These are phyloP conservation scores for Alligator mississippiensis DNA, from an alignment of 2,113 vertebrate species.

Conservation along the genomic window DNA sequence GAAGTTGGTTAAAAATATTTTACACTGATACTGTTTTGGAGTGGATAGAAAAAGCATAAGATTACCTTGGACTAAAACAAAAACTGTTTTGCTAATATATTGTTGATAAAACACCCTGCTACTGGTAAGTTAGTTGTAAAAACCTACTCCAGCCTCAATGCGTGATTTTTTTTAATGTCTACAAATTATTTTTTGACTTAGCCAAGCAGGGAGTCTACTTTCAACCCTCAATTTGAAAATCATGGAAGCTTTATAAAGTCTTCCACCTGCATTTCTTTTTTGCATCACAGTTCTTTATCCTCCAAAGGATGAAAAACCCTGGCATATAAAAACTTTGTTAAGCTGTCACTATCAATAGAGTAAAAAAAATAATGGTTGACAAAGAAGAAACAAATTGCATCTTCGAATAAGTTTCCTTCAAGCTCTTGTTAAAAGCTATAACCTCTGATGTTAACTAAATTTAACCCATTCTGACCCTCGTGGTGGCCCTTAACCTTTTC, in stretches of 20 bases:
- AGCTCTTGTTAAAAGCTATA: constrained; percentile 85
- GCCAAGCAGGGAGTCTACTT: constrained; percentile 82
- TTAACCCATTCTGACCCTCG: constrained; percentile 82
- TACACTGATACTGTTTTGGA: constrained; percentile 25
- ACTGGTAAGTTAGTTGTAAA: constrained; percentile 34
- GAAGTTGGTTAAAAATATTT: constrained; percentile 5
- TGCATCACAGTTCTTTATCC: constrained; percentile 77
- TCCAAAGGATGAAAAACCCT: constrained; percentile 79
- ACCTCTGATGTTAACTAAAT: constrained; percentile 84
- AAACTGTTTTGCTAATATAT: constrained; percentile 28
- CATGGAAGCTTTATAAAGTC: constrained; percentile 81
- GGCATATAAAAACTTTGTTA: constrained; percentile 84
- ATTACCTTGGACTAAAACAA: constrained; percentile 35
- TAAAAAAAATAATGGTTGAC: constrained; percentile 77
- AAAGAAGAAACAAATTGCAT: constrained; percentile 87
- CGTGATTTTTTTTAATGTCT: constrained; percentile 68
- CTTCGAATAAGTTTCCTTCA: constrained; percentile 81
- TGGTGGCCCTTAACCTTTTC: constrained; percentile 80
- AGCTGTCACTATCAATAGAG: constrained; percentile 83
- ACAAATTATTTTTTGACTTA: constrained; percentile 81
- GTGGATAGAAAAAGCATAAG: not conserved
- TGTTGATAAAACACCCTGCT: not conserved
- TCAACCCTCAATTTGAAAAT: constrained; percentile 81
- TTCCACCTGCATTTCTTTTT: constrained; percentile 85
- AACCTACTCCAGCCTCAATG: constrained; percentile 29